Evolutionary conservation across 23 tunicate species (phyloP).

Genomic region (Botrylloides violaceus): DNA sequence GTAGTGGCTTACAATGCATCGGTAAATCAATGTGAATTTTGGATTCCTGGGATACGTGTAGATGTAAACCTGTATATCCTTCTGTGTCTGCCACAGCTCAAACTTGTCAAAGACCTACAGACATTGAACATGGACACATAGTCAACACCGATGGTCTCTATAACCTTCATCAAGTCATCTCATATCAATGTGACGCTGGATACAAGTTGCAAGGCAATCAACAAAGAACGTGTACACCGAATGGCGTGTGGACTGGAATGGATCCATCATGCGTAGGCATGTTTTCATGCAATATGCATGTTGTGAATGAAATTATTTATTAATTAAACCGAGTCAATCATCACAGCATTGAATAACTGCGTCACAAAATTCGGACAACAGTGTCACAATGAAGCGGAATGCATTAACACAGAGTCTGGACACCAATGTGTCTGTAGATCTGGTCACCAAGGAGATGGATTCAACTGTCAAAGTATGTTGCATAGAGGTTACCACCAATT

Average conservation of each 20-base stretch:
- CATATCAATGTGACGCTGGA: slow-evolving; percentile 12
- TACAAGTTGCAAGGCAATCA: neutral
- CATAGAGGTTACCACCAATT: neutral
- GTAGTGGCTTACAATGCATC: slow-evolving; percentile 11
- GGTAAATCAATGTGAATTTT: no score
- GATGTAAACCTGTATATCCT: no score
- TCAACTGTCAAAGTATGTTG: slow-evolving; percentile 7
- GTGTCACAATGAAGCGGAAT: slow-evolving; percentile 14
- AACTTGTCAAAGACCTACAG: slow-evolving; percentile 2
- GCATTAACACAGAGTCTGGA: slow-evolving; percentile 6
- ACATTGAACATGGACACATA: neutral
- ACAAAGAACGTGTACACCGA: slow-evolving; percentile 17
- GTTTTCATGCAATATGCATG: no score
- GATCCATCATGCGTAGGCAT: slow-evolving; percentile 4
- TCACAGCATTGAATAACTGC: no score
- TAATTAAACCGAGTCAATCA: no score
- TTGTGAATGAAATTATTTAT: no score
- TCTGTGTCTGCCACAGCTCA: slow-evolving; percentile 1
- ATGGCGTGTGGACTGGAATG: slow-evolving; percentile 17
- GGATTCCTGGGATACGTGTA: no score
- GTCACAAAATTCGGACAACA: neutral
- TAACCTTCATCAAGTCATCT: neutral
- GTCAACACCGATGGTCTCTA: neutral
- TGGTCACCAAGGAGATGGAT: slow-evolving; percentile 19
- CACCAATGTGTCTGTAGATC: slow-evolving; percentile 11